These are phyloP conservation scores for Heliconius erato DNA, from an alignment of 2,888 invertebrate species.

Conservation along the genomic window DNA sequence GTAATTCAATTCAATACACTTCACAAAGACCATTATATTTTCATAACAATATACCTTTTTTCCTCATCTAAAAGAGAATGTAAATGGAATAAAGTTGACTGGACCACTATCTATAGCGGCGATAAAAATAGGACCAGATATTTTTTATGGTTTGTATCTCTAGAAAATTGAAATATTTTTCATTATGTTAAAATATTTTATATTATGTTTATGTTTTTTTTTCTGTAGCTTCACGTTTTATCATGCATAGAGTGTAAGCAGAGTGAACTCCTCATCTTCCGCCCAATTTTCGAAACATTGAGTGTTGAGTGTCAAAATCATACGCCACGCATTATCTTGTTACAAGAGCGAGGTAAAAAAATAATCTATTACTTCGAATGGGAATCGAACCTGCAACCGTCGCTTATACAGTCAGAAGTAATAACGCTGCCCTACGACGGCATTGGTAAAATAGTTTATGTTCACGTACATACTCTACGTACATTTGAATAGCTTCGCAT, in stretches of 20 bases:
- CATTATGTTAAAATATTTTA: too few species aligned
- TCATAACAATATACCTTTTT: conserved; percentile 26
- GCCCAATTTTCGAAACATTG: background rate
- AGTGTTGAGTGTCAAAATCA: background rate
- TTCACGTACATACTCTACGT: background rate
- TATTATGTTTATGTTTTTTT: too few species aligned
- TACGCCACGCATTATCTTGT: background rate
- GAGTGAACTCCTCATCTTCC: background rate
- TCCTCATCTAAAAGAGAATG: conserved; percentile 13
- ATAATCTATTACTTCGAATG: too few species aligned
- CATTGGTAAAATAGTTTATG: too few species aligned
- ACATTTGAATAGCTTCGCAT: conserved; percentile 17
- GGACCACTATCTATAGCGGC: conserved; percentile 13
- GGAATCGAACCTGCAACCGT: too few species aligned
- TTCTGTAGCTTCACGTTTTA: too few species aligned
- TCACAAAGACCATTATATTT: conserved; percentile 9
- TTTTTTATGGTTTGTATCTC: background rate
- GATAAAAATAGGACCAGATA: background rate
- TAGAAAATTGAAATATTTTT: background rate
- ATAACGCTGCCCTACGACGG: background rate
- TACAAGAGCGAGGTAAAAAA: too few species aligned
- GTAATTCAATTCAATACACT: conserved; percentile 22
- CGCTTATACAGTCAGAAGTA: too few species aligned
- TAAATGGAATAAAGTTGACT: conserved; percentile 21
- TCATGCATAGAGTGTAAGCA: too few species aligned